phyloP scores from a whole-genome alignment of 1,140 invertebrate genomes.

The Zaprionus tsacasi region DNA sequence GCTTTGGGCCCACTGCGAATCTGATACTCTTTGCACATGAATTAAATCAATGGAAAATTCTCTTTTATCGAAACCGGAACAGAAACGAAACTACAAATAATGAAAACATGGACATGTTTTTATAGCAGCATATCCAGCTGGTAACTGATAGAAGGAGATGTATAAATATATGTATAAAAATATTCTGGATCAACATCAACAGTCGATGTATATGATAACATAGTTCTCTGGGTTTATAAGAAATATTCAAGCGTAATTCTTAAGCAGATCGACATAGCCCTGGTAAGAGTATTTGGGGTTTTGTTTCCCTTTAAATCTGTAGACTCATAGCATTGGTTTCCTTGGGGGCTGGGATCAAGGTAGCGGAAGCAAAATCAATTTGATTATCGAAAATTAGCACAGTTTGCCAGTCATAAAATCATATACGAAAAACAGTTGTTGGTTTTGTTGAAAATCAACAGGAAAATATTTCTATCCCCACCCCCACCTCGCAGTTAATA shows the following conservation, averaged over 20 bases:
- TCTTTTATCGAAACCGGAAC: background rate
- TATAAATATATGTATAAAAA: too few relatives aligned
- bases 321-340: slow-evolving; percentile 43
- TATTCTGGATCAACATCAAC: too few relatives aligned
- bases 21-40: slow-evolving; percentile 22
- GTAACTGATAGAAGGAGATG: too few relatives aligned
- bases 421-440: slow-evolving; percentile 29
- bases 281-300: slow-evolving; percentile 26
- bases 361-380: slow-evolving; percentile 74
- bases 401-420: slow-evolving; percentile 47
- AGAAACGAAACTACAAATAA: background rate
- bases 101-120: too few relatives aligned
- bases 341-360: slow-evolving; percentile 59
- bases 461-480: slow-evolving; percentile 10
- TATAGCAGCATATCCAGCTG: too few relatives aligned
- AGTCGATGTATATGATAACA: too few relatives aligned
- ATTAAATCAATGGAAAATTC: background rate
- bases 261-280: background rate
- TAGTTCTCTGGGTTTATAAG: too few relatives aligned
- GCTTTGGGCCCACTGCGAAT: background rate
- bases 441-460: slow-evolving; percentile 41
- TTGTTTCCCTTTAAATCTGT: slow-evolving; percentile 25
- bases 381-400: slow-evolving; percentile 65
- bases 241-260: too few relatives aligned
- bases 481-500: slow-evolving; percentile 1